phyloP scores from a whole-genome alignment of 2,888 invertebrate species.

The Schizaphis graminum region DNA sequence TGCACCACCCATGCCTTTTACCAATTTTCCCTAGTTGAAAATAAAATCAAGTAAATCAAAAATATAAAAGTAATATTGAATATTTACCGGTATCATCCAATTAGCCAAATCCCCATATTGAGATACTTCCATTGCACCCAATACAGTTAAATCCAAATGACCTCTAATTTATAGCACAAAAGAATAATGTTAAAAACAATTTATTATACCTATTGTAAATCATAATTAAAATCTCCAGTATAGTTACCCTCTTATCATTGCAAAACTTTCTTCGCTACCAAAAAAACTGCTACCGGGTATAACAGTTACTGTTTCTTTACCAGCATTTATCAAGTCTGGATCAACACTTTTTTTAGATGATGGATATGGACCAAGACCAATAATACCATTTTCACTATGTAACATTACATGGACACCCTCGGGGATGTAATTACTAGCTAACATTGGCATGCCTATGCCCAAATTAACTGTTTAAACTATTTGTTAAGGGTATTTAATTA shows the following conservation, averaged over 20 bases:
- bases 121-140: conserved; percentile 99
- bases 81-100: conserved; percentile 97
- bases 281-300: conserved; percentile 92
- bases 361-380: conserved; percentile 96
- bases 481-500: conserved; percentile 68
- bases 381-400: conserved; percentile 98
- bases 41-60: conserved; percentile 26
- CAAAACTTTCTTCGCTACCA: conserved; percentile 96
- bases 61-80: background rate
- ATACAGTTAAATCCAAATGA: conserved; percentile 93
- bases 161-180: conserved; percentile 76
- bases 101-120: conserved; percentile 96
- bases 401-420: conserved; percentile 86
- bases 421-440: conserved; percentile 95
- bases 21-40: conserved; percentile 85
- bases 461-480: conserved; percentile 71
- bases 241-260: conserved; percentile 94
- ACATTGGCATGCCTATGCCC: conserved; percentile 90
- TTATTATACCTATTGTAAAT: background rate
- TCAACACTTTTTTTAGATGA: conserved; percentile 81
- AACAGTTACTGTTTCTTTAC: conserved; percentile 97
- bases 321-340: conserved; percentile 97
- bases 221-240: background rate
- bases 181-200: background rate
- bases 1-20: conserved; percentile 99